These are phyloP conservation scores for Ibidorhyncha struthersii DNA, from an alignment of 2,113 vertebrate species.

Conservation along the genomic window DNA sequence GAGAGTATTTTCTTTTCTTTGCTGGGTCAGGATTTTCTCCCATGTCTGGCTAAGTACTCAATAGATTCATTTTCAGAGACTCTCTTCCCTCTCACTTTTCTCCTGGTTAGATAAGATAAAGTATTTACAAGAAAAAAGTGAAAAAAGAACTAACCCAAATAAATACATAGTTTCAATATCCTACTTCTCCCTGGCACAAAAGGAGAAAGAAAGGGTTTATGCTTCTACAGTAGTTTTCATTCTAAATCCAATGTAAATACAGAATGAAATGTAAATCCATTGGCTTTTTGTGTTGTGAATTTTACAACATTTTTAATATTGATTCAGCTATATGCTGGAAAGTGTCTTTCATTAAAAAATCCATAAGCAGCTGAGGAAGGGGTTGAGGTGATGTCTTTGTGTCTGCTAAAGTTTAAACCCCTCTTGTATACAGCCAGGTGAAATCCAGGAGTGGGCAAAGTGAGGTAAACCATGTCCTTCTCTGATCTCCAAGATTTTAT, in stretches of 20 bases:
- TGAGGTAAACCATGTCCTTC: not conserved
- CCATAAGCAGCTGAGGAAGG: not conserved
- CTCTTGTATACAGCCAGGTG: not conserved
- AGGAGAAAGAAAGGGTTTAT: not conserved
- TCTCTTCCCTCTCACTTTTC: not conserved
- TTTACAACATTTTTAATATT: conserved; percentile 46
- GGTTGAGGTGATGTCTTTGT: not conserved
- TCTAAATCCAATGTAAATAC: conserved; percentile 44
- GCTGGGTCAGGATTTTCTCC: conserved; percentile 31
- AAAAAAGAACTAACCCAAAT: conserved; percentile 16
- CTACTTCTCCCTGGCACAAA: conserved; percentile 9
- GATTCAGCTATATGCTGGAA: not conserved
- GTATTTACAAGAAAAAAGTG: not conserved
- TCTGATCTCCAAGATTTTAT: not conserved
- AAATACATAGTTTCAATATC: conserved; percentile 11
- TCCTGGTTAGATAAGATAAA: conserved; percentile 41
- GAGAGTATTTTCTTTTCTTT: conserved; percentile 1
- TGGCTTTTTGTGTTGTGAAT: not conserved
- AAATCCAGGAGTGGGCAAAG: not conserved
- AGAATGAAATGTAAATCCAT: conserved; percentile 32
- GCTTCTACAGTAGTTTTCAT: not conserved
- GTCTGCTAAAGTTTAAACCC: not conserved
- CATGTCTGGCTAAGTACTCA: not conserved
- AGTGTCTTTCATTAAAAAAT: conserved; percentile 25
- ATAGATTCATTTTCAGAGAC: conserved; percentile 19